Evolutionary conservation across 2,113 vertebrate species (phyloP).

Genomic region (Fukomys damarensis): DNA sequence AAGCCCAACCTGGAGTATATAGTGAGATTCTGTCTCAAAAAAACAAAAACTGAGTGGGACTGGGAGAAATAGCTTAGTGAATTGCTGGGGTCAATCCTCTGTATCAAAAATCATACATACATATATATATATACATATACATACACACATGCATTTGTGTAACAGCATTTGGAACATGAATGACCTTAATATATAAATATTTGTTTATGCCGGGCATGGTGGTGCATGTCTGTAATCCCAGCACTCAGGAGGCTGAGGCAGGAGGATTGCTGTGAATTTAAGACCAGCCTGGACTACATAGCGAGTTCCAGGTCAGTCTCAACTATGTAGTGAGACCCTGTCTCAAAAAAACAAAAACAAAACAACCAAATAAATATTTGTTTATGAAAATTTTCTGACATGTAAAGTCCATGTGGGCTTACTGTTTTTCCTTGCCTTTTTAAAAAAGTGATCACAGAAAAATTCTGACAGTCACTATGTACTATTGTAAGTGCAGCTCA

Average conservation of each 20-base stretch:
- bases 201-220: too few relatives aligned
- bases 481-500: neutral
- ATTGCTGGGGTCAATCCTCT: neutral
- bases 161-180: neutral
- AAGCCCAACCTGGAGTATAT: neutral
- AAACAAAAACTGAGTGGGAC: neutral
- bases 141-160: neutral
- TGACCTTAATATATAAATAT: neutral
- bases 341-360: too few relatives aligned
- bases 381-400: neutral
- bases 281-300: too few relatives aligned
- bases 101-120: neutral
- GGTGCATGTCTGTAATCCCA: too few relatives aligned
- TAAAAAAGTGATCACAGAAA: neutral
- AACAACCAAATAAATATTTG: too few relatives aligned
- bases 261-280: too few relatives aligned
- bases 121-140: too few relatives aligned
- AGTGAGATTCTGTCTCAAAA: neutral
- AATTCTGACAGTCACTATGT: neutral
- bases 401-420: neutral
- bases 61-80: neutral
- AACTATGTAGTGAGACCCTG: too few relatives aligned
- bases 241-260: too few relatives aligned
- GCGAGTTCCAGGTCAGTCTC: too few relatives aligned
- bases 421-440: neutral